Conservation (phyloP, 2,888 invertebrate genomes). For the Spisula subtruncata region DNA sequence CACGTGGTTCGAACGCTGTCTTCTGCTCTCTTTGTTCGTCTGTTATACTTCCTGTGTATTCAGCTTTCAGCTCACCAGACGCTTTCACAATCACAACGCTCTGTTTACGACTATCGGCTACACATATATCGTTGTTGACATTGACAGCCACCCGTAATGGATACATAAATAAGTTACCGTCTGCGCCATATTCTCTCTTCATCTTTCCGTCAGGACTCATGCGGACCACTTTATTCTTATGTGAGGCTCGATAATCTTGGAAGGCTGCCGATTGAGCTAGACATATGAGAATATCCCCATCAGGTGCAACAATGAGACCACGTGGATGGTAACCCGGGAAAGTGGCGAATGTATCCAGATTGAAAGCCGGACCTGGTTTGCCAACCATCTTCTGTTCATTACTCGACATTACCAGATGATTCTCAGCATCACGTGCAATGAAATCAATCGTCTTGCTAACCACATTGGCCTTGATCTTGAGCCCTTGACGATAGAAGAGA, state of each 20-base stretch:
- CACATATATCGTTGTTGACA: slow-evolving; percentile 78
- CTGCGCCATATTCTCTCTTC: slow-evolving; percentile 71
- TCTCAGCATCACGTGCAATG: slow-evolving; percentile 66
- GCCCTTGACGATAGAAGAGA: slow-evolving; percentile 70
- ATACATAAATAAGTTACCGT: slow-evolving; percentile 73
- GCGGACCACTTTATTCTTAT: slow-evolving; percentile 73
- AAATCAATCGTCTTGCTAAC: slow-evolving; percentile 73
- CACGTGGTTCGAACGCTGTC: slow-evolving; percentile 71
- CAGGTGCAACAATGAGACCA: slow-evolving; percentile 64
- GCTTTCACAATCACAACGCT: slow-evolving; percentile 73
- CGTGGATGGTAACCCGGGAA: slow-evolving; percentile 73
- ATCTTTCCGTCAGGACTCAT: slow-evolving; percentile 63
- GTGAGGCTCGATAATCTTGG: slow-evolving; percentile 73
- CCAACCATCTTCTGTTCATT: slow-evolving; percentile 72
- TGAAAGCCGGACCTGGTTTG: slow-evolving; percentile 70
- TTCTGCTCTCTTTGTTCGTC: slow-evolving; percentile 54
- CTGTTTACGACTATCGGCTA: slow-evolving; percentile 74
- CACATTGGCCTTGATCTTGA: slow-evolving; percentile 71
- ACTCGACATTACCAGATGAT: slow-evolving; percentile 70
- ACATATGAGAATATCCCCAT: slow-evolving; percentile 71
- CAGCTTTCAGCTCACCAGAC: slow-evolving; percentile 68
- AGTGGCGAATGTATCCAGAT: slow-evolving; percentile 66
- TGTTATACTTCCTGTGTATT: slow-evolving; percentile 59
- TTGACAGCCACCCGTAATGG: slow-evolving; percentile 78
- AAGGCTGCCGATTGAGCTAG: slow-evolving; percentile 75